Conservation (phyloP, 2,888 invertebrate species). For the Dryococelus australis region DNA sequence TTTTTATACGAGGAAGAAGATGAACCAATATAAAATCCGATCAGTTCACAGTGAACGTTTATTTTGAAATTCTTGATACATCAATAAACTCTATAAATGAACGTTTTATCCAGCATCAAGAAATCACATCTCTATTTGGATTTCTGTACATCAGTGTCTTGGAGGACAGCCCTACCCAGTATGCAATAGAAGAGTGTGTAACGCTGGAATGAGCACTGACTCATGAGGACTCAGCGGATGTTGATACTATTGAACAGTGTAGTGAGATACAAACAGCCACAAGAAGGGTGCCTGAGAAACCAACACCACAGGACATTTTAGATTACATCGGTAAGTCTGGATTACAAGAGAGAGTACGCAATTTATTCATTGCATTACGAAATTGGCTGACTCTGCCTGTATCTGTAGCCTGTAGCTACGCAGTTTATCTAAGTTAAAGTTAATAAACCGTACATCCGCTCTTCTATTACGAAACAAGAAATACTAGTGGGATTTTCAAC, state of each 20-base stretch:
- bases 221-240: constrained; percentile 17
- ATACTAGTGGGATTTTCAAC: neutral
- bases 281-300: constrained; percentile 26
- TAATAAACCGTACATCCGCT: neutral
- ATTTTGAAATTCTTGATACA: constrained; percentile 29
- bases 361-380: too few relatives aligned
- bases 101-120: too few relatives aligned
- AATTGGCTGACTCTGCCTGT: neutral
- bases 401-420: neutral
- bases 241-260: neutral
- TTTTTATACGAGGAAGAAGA: constrained; percentile 34
- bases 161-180: constrained; percentile 12
- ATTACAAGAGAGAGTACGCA: neutral
- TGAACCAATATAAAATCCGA: neutral
- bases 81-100: neutral
- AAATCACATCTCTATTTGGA: neutral
- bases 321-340: neutral
- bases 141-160: neutral
- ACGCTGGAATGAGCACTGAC: neutral
- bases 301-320: neutral
- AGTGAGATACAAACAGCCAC: constrained; percentile 2
- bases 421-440: neutral
- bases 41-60: constrained; percentile 43
- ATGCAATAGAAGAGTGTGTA: constrained; percentile 25
- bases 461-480: neutral